These are phyloP conservation scores for Cosmia pyralina DNA, from an alignment of 2,888 invertebrate genomes.

Conservation along the genomic window DNA sequence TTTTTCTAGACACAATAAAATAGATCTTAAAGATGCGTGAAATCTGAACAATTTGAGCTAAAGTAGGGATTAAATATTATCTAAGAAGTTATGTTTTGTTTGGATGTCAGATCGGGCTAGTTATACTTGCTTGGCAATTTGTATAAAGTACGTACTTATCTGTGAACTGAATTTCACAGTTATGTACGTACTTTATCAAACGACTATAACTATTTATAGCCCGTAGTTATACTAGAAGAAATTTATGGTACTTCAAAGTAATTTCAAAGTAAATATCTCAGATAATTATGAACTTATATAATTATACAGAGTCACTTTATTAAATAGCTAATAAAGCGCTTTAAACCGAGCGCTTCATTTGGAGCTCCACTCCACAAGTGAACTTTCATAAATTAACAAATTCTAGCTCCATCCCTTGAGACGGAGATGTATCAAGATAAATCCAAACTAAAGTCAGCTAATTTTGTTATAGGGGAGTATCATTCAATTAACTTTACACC, in stretches of 20 bases:
- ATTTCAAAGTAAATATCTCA: conserved; percentile 10
- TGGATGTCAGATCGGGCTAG: conserved; percentile 5
- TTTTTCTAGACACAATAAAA: conserved; percentile 32
- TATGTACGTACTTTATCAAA: neutral
- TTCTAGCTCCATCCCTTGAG: conserved; percentile 51
- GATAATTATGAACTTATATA: conserved; percentile 29
- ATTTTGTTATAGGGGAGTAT: conserved; percentile 69
- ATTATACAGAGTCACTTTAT: conserved; percentile 26
- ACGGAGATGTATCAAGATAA: conserved; percentile 61
- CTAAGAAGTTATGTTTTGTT: conserved; percentile 24
- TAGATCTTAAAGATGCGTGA: conserved; percentile 10
- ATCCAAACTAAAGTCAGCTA: conserved; percentile 66
- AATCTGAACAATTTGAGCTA: conserved; percentile 18
- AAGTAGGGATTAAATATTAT: conserved; percentile 28
- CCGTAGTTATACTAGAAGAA: neutral
- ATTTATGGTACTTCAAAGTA: conserved; percentile 21
- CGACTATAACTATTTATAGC: neutral
- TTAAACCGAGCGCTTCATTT: conserved; percentile 32
- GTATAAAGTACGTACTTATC: neutral
- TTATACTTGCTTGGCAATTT: neutral
- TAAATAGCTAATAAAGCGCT: conserved; percentile 49
- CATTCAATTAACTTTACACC: conserved; percentile 79
- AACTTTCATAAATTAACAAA: conserved; percentile 63
- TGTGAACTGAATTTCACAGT: conserved; percentile 4
- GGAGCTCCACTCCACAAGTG: conserved; percentile 30